Percentiles rank a stretch among this genome's conserved stretches.
Evolutionary conservation across 2,113 vertebrate genomes (phyloP).

Genomic region (Mobula birostris): DNA sequence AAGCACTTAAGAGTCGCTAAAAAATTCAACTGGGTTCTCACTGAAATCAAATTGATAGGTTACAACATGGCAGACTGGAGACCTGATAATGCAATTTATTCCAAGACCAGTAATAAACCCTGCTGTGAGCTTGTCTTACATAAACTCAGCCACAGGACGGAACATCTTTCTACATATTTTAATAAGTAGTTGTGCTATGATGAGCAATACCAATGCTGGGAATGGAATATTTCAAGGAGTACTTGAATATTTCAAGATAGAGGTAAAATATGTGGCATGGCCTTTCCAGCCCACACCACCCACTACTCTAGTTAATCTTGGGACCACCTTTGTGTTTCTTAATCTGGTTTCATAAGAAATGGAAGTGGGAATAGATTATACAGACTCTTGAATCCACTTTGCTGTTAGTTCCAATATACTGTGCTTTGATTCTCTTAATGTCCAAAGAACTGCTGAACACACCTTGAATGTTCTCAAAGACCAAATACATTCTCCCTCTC

Average conservation of each 20-base stretch:
- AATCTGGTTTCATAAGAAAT: too few relatives aligned
- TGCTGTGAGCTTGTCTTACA: background rate
- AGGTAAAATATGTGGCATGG: background rate
- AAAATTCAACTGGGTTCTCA: background rate
- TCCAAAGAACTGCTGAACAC: too few relatives aligned
- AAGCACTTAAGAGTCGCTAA: background rate
- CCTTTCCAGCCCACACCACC: background rate
- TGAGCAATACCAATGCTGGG: background rate
- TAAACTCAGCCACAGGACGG: background rate
- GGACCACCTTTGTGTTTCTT: background rate
- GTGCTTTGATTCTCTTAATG: too few relatives aligned
- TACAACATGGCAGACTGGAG: background rate
- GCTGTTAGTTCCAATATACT: too few relatives aligned
- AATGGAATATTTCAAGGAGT: background rate
- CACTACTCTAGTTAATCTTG: background rate
- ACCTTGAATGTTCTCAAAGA: too few relatives aligned
- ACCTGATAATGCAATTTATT: background rate
- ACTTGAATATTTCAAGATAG: too few relatives aligned
- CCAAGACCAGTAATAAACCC: background rate
- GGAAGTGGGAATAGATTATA: too few relatives aligned
- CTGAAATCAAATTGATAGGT: background rate
- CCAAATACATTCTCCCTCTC: too few relatives aligned
- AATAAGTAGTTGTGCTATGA: background rate
- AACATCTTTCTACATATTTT: background rate
- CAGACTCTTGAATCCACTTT: too few relatives aligned